Conservation (phyloP, 2,888 invertebrate species). For the Drosophila gaucha region DNA sequence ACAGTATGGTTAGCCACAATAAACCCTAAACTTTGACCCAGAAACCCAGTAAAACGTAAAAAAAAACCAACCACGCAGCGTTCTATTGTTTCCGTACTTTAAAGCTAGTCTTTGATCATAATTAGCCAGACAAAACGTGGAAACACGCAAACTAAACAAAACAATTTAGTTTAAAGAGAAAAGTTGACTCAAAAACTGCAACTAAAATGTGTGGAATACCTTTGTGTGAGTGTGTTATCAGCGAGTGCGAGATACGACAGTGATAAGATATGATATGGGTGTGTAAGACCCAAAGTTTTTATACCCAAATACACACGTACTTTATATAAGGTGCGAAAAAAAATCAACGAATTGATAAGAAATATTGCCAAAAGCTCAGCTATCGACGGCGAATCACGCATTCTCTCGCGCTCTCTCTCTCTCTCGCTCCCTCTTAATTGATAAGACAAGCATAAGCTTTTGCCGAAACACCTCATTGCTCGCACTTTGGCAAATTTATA, state of each 20-base stretch:
- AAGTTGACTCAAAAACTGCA: slow-evolving; percentile 29
- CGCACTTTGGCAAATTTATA: slow-evolving; percentile 11
- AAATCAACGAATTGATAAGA: slow-evolving; percentile 32
- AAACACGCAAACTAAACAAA: slow-evolving; percentile 29
- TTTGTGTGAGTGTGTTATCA: slow-evolving; percentile 35
- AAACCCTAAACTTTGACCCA: slow-evolving; percentile 74
- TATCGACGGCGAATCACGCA: neutral
- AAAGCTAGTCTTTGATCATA: slow-evolving; percentile 13
- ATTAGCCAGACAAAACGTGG: slow-evolving; percentile 24
- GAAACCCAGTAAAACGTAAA: slow-evolving; percentile 73
- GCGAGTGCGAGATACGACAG: slow-evolving; percentile 29
- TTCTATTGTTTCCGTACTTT: slow-evolving; percentile 7
- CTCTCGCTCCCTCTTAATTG: neutral
- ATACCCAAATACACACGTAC: slow-evolving; percentile 4
- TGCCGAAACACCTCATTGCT: neutral
- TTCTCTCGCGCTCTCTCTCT: neutral
- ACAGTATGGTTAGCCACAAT: slow-evolving; percentile 31
- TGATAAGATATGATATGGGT: slow-evolving; percentile 50
- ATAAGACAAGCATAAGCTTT: slow-evolving; percentile 15
- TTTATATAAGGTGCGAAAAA: slow-evolving; percentile 34
- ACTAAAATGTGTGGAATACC: slow-evolving; percentile 5
- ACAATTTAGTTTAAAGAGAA: neutral
- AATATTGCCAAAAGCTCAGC: slow-evolving; percentile 28
- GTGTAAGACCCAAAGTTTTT: slow-evolving; percentile 11
- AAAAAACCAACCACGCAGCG: slow-evolving; percentile 64